Percentiles rank a stretch among this genome's conserved stretches.
phyloP scores from a whole-genome alignment of 1,140 invertebrate species.

The Panulirus ornatus region DNA sequence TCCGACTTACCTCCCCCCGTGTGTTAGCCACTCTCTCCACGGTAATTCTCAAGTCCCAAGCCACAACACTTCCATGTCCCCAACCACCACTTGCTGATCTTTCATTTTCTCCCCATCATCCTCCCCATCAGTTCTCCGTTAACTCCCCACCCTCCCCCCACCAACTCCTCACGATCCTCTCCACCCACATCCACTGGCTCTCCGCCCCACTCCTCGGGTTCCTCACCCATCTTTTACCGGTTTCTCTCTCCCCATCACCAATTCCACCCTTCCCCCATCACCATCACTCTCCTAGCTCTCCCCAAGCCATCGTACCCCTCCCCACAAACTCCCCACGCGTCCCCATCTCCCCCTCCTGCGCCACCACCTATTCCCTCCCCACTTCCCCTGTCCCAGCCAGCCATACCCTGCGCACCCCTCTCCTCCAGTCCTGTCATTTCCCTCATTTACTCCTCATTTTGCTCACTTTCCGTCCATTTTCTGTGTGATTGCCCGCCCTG shows the following conservation, averaged over 20 bases:
- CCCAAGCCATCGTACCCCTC: not conserved
- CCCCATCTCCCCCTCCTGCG: not conserved
- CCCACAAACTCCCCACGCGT: not conserved
- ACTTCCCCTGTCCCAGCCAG: not conserved
- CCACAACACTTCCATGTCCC: not conserved
- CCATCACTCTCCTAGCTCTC: not conserved
- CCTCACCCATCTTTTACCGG: not conserved
- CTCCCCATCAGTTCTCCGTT: not conserved
- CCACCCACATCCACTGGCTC: not conserved
- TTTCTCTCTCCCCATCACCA: not conserved
- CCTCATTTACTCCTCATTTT: conserved; percentile 74
- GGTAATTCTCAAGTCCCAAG: too few species aligned
- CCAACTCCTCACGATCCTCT: not conserved
- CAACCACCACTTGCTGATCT: not conserved
- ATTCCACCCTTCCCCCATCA: not conserved
- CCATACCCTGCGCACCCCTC: not conserved
- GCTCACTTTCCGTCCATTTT: conserved; percentile 72
- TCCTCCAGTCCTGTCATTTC: conserved; percentile 62
- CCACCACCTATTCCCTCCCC: not conserved
- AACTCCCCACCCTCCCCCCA: not conserved
- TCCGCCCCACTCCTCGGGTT: not conserved
- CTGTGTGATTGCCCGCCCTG: conserved; percentile 70
- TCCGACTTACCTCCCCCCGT: too few species aligned
- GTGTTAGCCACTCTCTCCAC: not conserved
- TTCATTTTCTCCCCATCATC: not conserved